Base-by-base conservation (phyloP, 1,140 invertebrate genomes). In the Ips nitidus region DNA sequence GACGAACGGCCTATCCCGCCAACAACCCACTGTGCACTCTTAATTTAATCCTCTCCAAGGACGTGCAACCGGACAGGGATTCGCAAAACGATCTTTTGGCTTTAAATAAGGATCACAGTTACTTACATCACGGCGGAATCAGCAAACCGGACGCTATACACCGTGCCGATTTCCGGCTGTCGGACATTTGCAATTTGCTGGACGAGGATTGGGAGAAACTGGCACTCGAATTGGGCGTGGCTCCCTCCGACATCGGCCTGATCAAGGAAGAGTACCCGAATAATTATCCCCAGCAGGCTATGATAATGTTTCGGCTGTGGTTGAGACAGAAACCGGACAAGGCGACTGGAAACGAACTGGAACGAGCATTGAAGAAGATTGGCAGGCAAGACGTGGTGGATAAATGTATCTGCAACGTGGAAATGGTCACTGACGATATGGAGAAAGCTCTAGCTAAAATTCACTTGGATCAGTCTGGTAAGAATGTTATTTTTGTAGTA, bases 11-110 rank as follows among this genome's bases (percentile, higher is more conserved):
- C 45, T 92, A 95, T 75, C 88, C 91, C 43, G 87, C 90, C 36
- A 93, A 94, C 79, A 90, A 87, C 4, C 95, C 95, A 2, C 90
- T 96, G 57, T 97, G 95, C 81, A 97, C 94, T 58, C 82, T 98
- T 43, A 95, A 97, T 79, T 90, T 98, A 70, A 84, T 89, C 50
- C 83, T 98, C 69, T 95, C 95, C 1, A 89, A 89, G 63, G 85
- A 89, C 72, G 88, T 93, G 58, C 85, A 88, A 36, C 87, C 90
- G 0, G 88, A 91, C 52, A 83, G 84, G 5, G 86, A 85, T 41
- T 90, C 89, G n/a, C 89, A 91, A 53, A 82, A 87, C n/a, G 90
- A 92, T 81, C 84, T 90, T 47, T 83, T 89, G 2, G 84, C 88
- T 45, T 76, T 88, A 39, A 85, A 89, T 59, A 88, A 88, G 74